These are phyloP conservation scores for Camelus dromedarius DNA, from an alignment of 2,113 vertebrate genomes.

Conservation along the genomic window DNA sequence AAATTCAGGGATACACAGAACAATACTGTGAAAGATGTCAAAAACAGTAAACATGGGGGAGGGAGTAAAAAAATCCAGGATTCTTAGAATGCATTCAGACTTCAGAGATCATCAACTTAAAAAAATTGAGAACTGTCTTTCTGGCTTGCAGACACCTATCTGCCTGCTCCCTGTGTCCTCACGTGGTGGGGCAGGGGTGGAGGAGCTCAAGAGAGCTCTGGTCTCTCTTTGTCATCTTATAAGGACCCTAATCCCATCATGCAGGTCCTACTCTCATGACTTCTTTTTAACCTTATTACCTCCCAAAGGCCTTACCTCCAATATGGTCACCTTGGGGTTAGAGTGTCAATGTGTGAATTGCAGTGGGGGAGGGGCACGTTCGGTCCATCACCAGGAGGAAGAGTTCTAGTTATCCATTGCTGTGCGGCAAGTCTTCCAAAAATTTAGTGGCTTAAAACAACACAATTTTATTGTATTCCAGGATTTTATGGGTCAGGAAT, in stretches of 20 bases:
- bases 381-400: not conserved
- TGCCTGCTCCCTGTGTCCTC: not conserved
- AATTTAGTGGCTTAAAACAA: not conserved
- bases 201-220: not conserved
- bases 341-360: not conserved
- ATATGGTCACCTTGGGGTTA: not conserved
- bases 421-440: not conserved
- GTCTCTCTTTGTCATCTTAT: not conserved
- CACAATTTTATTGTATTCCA: not conserved
- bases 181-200: not conserved
- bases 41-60: too few species aligned
- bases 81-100: too few species aligned
- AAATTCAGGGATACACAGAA: too few species aligned
- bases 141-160: not conserved
- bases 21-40: too few species aligned
- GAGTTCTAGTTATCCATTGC: not conserved
- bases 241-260: not conserved
- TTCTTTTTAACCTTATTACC: not conserved
- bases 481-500: not conserved
- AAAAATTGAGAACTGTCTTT: not conserved
- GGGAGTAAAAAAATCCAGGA: too few species aligned
- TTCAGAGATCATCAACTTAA: too few species aligned
- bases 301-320: not conserved
- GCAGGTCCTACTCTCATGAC: not conserved
- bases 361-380: not conserved